Evolutionary conservation across 2,797 vertebrate species (phyloP), one percentile per base, ranked within the genome.

Genomic region (Mus caroli): DNA sequence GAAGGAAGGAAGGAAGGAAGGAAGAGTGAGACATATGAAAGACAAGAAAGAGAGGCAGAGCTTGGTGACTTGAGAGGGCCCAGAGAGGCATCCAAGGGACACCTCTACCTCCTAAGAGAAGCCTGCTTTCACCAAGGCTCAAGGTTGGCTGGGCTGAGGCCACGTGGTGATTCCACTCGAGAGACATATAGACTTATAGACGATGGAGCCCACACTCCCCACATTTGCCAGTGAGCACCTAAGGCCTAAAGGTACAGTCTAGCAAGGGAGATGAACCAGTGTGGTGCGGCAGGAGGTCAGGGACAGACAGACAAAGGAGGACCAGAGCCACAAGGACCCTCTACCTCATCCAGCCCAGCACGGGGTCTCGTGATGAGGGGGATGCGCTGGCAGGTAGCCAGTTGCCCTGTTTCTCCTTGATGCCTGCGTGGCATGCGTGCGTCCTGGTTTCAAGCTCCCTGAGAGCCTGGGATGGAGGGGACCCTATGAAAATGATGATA

Each of bases 401-500:
- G 95, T 77, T 97, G 98, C 98, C 98, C 99, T 98, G 98, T 98
- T 99, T 99, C 99, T 99, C 99, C 98, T 99, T 98, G 98, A 98
- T 98, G 94, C 97, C 98, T 98, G 96, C 20, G 31, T 97, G 97
- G 97, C 97, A 8, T 50, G 50, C 50, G 96, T 0, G 87, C 98
- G 98, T 98, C 98, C 98, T 98, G 98, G 98, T 98, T 98, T 98
- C 97, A 91, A 98, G 98, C 98, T 98, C 98, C 98, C 98, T 96
- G 98, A 96, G 98, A 98, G 98, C 99, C 98, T 98, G 99, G 99
- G 99, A 99, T 99, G 99, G 99, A 99, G 99, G 99, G 99, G 99
- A 99, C 99, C 99, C 99, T 98, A 99, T 99, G 99, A 99, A 99
- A 99, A 99, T 99, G 99, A 99, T 99, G 99, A 99, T 99, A 99